Conservation (phyloP, 2,888 invertebrate species). For the Agonopterix arenella region DNA sequence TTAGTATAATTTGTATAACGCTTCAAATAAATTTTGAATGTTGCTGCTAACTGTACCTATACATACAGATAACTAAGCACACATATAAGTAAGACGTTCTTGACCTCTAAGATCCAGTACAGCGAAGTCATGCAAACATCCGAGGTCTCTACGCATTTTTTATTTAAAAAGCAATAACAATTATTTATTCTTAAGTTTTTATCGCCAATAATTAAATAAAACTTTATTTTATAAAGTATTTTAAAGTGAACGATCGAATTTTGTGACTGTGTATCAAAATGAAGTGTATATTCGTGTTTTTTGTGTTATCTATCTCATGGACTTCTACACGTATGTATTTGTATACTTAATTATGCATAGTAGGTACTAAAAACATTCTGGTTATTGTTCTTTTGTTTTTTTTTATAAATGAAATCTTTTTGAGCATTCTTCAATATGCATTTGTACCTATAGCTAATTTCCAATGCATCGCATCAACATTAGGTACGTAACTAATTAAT, state of each 20-base stretch:
- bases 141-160: conserved; percentile 17
- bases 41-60: conserved; percentile 38
- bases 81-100: conserved; percentile 47
- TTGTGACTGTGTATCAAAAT: conserved; percentile 25
- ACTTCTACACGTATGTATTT: conserved; percentile 38
- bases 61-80: conserved; percentile 38
- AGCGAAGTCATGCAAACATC: conserved; percentile 28
- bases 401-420: no score
- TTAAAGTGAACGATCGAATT: conserved; percentile 6
- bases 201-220: background rate
- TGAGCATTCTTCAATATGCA: no score
- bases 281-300: conserved; percentile 30
- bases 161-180: background rate
- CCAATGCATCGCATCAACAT: no score
- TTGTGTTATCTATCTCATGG: conserved; percentile 36
- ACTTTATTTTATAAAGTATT: background rate
- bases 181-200: background rate
- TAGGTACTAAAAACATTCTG: no score
- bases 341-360: no score
- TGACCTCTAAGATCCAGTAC: conserved; percentile 66
- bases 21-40: background rate
- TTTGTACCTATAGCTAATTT: no score
- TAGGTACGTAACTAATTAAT: no score
- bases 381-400: no score
- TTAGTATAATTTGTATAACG: background rate